phyloP scores from a whole-genome alignment of 2,888 invertebrate genomes.

The Unio pictorum region DNA sequence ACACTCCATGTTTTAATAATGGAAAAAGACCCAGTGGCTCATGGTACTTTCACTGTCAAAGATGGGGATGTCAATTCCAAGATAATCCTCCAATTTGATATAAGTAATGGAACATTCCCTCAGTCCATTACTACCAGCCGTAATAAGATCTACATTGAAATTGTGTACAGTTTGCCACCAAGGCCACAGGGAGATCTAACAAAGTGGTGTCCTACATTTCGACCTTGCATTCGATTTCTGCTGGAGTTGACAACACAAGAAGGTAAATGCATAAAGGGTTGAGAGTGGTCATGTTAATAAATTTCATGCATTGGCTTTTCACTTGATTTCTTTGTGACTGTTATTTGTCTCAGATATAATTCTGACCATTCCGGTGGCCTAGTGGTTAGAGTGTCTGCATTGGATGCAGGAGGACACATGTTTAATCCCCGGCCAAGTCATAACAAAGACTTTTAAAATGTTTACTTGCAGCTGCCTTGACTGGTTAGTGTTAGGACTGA shows the following conservation, averaged over 20 bases:
- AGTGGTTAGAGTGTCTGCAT: no score
- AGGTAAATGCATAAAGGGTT: slow-evolving; percentile 71
- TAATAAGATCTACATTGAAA: slow-evolving; percentile 85
- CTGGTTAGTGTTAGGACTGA: no score
- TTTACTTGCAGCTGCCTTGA: no score
- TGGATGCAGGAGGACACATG: no score
- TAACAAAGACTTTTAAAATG: no score
- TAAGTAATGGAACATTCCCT: slow-evolving; percentile 89
- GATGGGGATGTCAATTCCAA: slow-evolving; percentile 74
- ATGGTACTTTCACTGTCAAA: slow-evolving; percentile 72
- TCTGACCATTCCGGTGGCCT: no score
- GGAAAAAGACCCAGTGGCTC: slow-evolving; percentile 78
- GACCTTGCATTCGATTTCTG: slow-evolving; percentile 55
- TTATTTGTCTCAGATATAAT: no score
- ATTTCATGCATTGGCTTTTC: no score
- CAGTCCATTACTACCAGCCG: slow-evolving; percentile 83
- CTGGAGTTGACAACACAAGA: slow-evolving; percentile 46
- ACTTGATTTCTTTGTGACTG: no score
- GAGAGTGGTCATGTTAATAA: no score
- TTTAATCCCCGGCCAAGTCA: no score
- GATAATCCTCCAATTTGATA: slow-evolving; percentile 80
- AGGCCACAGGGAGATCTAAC: slow-evolving; percentile 19
- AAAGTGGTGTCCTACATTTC: slow-evolving; percentile 45
- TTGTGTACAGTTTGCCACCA: slow-evolving; percentile 72
- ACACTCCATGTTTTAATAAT: slow-evolving; percentile 90